These are phyloP conservation scores for Platycercus adscitus DNA, from an alignment of 2,113 vertebrate species.

Conservation along the genomic window DNA sequence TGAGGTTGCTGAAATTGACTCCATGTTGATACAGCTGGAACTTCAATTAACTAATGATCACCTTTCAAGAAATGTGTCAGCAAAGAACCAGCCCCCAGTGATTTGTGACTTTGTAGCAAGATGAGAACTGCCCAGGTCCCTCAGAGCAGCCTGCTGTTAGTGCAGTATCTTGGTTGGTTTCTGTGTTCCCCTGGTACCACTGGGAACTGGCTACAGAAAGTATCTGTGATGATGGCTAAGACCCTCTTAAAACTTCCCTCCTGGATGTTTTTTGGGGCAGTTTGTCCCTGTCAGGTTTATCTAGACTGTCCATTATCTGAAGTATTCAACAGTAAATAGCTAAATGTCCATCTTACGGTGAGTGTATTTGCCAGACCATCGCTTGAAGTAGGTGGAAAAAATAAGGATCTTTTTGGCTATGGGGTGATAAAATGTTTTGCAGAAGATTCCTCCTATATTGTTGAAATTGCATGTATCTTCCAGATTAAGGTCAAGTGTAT, in stretches of 20 bases:
- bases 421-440: neutral
- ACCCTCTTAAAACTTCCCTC: neutral
- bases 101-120: neutral
- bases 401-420: neutral
- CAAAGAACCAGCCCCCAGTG: neutral
- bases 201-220: neutral
- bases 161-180: neutral
- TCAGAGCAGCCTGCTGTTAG: rapidly evolving
- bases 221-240: neutral
- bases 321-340: neutral
- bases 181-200: neutral
- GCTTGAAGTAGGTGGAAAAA: neutral
- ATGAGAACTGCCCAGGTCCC: neutral
- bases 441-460: neutral
- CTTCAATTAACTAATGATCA: neutral
- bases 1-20: neutral
- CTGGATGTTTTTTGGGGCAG: neutral
- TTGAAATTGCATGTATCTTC: neutral
- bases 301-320: neutral
- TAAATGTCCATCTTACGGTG: neutral
- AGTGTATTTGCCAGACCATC: neutral
- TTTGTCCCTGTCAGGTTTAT: neutral
- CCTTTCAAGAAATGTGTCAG: neutral
- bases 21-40: neutral
- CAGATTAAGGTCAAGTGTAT: neutral